These are phyloP conservation scores for Paramormyrops hopkinsi DNA, from an alignment of 2,797 vertebrate species.

Conservation along the genomic window DNA sequence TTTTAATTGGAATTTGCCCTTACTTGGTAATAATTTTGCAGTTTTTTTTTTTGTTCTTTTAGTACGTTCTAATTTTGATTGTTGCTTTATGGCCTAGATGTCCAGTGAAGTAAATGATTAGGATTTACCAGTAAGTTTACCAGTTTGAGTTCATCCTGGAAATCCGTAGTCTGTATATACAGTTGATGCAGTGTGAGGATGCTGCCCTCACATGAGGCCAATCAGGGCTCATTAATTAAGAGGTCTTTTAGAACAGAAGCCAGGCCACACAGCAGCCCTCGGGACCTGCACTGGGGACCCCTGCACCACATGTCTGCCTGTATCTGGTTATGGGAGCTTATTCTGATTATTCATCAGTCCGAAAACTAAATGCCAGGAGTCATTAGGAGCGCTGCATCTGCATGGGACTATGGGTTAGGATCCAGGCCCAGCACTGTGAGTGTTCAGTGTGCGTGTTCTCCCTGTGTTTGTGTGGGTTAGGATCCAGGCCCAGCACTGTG, in stretches of 20 bases:
- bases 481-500: background rate
- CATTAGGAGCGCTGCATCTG: background rate
- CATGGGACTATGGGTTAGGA: background rate
- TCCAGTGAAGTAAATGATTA: background rate
- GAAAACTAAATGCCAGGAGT: background rate
- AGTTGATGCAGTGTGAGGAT: background rate
- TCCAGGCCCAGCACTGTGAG: background rate
- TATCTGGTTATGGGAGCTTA: background rate
- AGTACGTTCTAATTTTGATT: background rate
- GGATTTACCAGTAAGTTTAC: background rate
- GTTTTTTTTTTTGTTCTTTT: background rate
- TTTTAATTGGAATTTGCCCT: background rate
- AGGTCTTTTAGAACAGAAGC: background rate
- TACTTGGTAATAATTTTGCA: background rate
- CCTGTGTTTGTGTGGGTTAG: background rate
- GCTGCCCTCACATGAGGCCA: background rate
- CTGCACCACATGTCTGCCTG: background rate
- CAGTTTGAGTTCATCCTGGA: background rate
- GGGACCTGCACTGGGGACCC: background rate
- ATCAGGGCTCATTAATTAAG: constrained; percentile 2
- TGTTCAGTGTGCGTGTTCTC: background rate
- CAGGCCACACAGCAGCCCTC: background rate
- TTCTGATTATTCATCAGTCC: background rate
- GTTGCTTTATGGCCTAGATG: background rate
- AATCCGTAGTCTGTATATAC: background rate